Evolutionary conservation across 2,113 vertebrate species (phyloP).

Genomic region (Myotis yumanensis): DNA sequence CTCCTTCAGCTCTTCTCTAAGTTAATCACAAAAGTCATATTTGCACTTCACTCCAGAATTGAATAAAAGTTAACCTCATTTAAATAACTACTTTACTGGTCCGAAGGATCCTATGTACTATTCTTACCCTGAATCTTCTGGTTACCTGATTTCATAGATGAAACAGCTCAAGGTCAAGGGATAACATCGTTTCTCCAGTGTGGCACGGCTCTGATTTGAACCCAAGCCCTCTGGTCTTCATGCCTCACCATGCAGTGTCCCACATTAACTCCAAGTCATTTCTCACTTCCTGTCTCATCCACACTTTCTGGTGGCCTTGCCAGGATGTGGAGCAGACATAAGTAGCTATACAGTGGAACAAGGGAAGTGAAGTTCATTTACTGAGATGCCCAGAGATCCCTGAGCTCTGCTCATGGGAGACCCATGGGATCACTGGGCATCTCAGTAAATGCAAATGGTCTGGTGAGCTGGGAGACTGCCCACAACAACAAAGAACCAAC

Average conservation of each 20-base stretch:
- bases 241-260: accelerated
- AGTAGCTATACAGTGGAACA: background rate
- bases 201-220: background rate
- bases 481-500: background rate
- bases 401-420: background rate
- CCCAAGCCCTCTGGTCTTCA: background rate
- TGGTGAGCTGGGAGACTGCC: background rate
- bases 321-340: background rate
- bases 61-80: background rate
- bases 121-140: background rate
- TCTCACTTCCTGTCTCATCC: background rate
- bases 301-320: background rate
- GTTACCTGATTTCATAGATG: background rate
- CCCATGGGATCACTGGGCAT: background rate
- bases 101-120: background rate
- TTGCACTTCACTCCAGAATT: background rate
- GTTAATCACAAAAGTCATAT: background rate
- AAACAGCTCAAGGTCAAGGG: background rate
- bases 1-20: background rate
- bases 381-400: background rate
- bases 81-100: background rate
- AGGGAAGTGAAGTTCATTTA: background rate
- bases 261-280: background rate
- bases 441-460: background rate
- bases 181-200: background rate